Percentiles rank a stretch among this genome's conserved stretches.
Evolutionary conservation across 2,113 vertebrate genomes (phyloP).

Genomic region (Myrmecophaga tridactyla): DNA sequence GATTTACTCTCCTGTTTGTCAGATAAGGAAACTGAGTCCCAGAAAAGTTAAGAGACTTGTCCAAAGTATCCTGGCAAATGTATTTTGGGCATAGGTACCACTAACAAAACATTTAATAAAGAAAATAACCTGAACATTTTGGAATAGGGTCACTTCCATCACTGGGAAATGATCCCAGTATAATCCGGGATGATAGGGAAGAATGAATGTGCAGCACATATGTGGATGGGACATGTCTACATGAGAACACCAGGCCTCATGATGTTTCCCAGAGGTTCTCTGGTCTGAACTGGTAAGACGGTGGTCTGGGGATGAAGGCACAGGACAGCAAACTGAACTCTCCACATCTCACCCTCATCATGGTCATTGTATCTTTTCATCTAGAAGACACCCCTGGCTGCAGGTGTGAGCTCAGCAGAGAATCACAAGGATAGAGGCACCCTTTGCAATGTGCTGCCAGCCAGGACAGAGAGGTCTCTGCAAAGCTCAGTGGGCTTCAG

Average conservation of each 20-base stretch:
- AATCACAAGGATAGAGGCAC: background rate
- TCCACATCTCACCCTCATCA: background rate
- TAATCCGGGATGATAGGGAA: background rate
- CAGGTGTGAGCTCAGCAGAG: background rate
- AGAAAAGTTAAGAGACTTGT: background rate
- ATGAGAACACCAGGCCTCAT: background rate
- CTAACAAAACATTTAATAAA: conserved; percentile 10
- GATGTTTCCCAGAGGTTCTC: background rate
- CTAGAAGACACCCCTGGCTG: conserved; percentile 34
- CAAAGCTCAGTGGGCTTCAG: background rate
- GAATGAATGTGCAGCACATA: background rate
- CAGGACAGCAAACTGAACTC: background rate
- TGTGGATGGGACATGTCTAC: background rate
- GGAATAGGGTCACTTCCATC: background rate
- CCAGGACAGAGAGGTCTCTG: background rate
- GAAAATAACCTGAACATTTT: background rate
- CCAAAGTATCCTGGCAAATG: background rate
- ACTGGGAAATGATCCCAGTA: background rate
- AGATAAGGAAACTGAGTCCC: background rate
- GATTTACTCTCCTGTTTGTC: conserved; percentile 1
- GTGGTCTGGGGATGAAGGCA: background rate
- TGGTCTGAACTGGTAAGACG: conserved; percentile 4
- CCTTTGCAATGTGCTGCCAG: background rate
- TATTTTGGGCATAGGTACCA: background rate
- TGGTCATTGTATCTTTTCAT: background rate